These are phyloP conservation scores for Parnassius apollo DNA, from an alignment of 2,888 invertebrate genomes.

Conservation along the genomic window DNA sequence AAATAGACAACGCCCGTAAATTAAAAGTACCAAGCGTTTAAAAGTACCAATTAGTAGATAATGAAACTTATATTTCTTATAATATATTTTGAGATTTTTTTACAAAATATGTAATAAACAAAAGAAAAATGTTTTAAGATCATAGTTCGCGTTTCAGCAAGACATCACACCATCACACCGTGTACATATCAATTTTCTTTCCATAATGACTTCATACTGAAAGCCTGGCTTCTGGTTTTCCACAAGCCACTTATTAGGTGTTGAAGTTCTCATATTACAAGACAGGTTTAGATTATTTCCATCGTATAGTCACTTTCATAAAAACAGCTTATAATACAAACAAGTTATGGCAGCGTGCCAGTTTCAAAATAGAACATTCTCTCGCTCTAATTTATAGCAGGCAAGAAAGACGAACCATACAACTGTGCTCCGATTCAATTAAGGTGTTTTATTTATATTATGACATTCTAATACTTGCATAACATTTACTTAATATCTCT, in stretches of 20 bases:
- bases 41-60: not conserved
- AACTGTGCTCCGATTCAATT: conserved; percentile 17
- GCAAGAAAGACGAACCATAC: conserved; percentile 44
- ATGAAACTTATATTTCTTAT: too few species aligned
- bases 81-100: too few species aligned
- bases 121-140: too few species aligned
- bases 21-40: not conserved
- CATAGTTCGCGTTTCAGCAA: too few species aligned
- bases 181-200: not conserved
- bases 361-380: conserved; percentile 71
- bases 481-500: too few species aligned
- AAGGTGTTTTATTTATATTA: conserved; percentile 1
- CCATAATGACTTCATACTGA: not conserved
- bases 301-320: conserved; percentile 80
- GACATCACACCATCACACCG: too few species aligned
- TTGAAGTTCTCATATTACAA: conserved; percentile 72
- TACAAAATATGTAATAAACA: too few species aligned
- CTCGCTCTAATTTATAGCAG: conserved; percentile 77
- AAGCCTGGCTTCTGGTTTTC: conserved; percentile 4
- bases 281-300: conserved; percentile 80
- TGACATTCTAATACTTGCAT: too few species aligned
- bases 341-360: conserved; percentile 77
- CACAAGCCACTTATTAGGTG: conserved; percentile 39
- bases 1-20: too few species aligned
- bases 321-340: conserved; percentile 82